phyloP scores from a whole-genome alignment of 2,113 vertebrate genomes.

The Burhinus bistriatus region DNA sequence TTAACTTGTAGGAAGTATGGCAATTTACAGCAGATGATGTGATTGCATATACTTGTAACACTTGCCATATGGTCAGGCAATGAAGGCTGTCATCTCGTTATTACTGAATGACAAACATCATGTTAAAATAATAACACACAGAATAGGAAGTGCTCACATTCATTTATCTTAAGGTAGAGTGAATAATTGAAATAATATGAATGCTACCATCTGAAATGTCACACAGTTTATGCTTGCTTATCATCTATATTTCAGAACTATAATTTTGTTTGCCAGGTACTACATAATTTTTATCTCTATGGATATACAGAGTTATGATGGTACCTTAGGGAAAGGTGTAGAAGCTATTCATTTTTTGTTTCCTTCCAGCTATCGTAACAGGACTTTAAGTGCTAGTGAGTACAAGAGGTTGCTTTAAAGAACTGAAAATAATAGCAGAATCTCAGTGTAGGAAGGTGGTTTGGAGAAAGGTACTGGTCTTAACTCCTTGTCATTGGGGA shows the following conservation, averaged over 20 bases:
- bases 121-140: constrained; percentile 77
- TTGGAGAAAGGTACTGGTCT: neutral
- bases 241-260: constrained; percentile 73
- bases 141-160: constrained; percentile 69
- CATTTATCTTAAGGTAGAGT: constrained; percentile 75
- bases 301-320: constrained; percentile 73
- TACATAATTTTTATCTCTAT: constrained; percentile 74
- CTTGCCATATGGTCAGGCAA: constrained; percentile 80
- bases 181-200: constrained; percentile 73
- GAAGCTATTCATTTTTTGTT: constrained; percentile 78
- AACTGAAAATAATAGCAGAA: neutral
- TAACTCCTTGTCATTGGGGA: neutral
- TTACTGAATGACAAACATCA: constrained; percentile 81
- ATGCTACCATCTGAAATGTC: constrained; percentile 57
- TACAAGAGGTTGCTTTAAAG: neutral
- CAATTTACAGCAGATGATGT: constrained; percentile 80
- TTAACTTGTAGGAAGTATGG: constrained; percentile 71
- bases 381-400: constrained; percentile 16
- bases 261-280: constrained; percentile 86
- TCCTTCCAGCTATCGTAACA: constrained; percentile 65
- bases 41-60: constrained; percentile 72
- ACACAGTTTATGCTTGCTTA: constrained; percentile 73
- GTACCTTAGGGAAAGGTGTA: constrained; percentile 75
- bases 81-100: constrained; percentile 80
- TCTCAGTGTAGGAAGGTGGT: neutral